Evolutionary conservation across 2,888 invertebrate genomes (phyloP), one percentile per base, ranked within the genome.

Genomic region (Drosophila falleni): DNA sequence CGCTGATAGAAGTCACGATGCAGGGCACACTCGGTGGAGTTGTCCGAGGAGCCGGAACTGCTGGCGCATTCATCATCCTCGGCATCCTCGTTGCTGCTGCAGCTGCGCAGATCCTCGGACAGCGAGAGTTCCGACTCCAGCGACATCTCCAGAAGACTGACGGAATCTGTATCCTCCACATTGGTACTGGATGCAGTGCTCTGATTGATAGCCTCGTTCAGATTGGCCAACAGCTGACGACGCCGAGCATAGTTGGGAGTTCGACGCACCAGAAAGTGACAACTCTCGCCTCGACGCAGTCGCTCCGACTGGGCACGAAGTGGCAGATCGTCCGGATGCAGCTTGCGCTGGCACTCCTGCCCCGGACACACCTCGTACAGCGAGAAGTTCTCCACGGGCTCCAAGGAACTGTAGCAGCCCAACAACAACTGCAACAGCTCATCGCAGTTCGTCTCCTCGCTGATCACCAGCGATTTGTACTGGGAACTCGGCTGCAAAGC

Each of bases 401-500:
- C 97, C 74, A 94, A 94, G 71, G 96, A 97, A 92, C 95, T 96
- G 91, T 97, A 97, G 93, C 97, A 97, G 84, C 96, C 96, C 65
- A 98, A 94, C 65, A 98, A 93, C 79, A 98, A 95, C 71, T 96
- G 95, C 71, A 98, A 95, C 71, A 98, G 94, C 93, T 98, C 98
- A 91, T 97, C 97, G 0, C 96, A 96, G 23, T 97, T 97, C 51
- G 98, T 98, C 89, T 96, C 94, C 86, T 97, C 97, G 78, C 97
- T 97, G 86, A 98, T 96, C 78, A 98, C 94, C 82, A 98, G 93
- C 81, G 97, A 97, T 93, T 98, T 98, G 94, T 98, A 98, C 93
- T 97, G 97, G 0, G 97, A 98, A 91, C 97, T 97, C 59, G 97
- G 96, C 95, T 97, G 97, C 76, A 98, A 94, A 37, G 97, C 97